Evolutionary conservation across 53 echinoderm and acorn worm species (phyloP), one percentile per base, ranked within the genome.

Genomic region (Astropecten irregularis): DNA sequence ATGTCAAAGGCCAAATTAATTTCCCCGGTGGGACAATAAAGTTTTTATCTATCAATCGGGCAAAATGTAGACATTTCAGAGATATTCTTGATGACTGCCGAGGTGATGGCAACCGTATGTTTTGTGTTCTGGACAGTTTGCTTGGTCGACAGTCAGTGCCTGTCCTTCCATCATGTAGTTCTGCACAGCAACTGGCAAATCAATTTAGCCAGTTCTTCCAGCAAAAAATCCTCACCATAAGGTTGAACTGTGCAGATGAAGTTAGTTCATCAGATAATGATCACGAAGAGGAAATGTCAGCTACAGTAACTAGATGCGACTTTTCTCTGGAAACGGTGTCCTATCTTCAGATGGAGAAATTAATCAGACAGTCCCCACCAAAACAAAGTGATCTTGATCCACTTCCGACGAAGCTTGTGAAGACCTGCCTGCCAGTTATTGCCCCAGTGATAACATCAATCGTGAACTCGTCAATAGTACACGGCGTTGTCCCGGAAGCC

Each of bases 41-140:
- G n/a, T n/a, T n/a, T n/a, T n/a, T n/a, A n/a, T n/a, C n/a, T n/a
- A 68, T 68, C 15, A 42, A 68, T 20, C 6, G 16, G 33, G 29
- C 71, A 1, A 70, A 70, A 33, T 28, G 49, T 31, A 49, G 30
- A 10, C 49, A 70, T 32, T 70, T 22, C 20, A 28, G 30, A 50
- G 34, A 70, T 5, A 49, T 70, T 32, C 29, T 70, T 4, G 49
- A 29, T 49, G 71, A 47, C 0, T 40, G 68, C 27, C 23, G 68
- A 42, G 68, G 68, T 67, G 68, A 67, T 67, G 40, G 68, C 6
- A 18, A 67, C 28, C 60, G 44, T 0, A 67, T 67, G 20, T 67
- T 67, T 26, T 22, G 27, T 23, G 44, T 67, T 39, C 23, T 67
- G 3, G 68, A 67, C 10, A 10, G 11, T 21, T 26, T 67, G 0